Conservation (phyloP, 2,888 invertebrate species). For the Drosophila algonquin region DNA sequence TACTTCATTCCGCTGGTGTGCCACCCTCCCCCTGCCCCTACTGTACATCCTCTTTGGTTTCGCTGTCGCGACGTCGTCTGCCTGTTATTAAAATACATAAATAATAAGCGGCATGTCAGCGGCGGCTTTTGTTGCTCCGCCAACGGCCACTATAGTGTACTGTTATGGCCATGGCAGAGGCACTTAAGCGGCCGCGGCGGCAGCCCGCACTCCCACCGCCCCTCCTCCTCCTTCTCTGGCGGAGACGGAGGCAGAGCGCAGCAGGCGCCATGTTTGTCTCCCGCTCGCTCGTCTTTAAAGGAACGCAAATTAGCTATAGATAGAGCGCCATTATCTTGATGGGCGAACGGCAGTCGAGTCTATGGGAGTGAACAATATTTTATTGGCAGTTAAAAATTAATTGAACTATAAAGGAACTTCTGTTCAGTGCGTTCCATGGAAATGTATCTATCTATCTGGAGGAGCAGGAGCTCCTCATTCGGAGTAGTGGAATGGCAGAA, state of each 20-base stretch:
- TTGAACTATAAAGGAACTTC: constrained; percentile 43
- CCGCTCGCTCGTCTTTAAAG: constrained; percentile 39
- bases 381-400: constrained; percentile 43
- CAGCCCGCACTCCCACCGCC: constrained; percentile 47
- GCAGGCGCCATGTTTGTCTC: constrained; percentile 46
- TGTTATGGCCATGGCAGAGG: constrained; percentile 76
- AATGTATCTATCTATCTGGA: not conserved
- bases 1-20: constrained; percentile 39
- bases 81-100: constrained; percentile 80
- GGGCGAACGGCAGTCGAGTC: constrained; percentile 9
- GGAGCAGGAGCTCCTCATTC: not conserved
- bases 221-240: constrained; percentile 8
- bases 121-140: constrained; percentile 74
- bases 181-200: constrained; percentile 75
- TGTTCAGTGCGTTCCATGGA: not conserved
- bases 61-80: constrained; percentile 67
- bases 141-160: constrained; percentile 58
- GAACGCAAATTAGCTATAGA: constrained; percentile 68
- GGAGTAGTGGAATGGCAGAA: not conserved
- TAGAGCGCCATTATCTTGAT: constrained; percentile 42
- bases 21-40: not conserved
- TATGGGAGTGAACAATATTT: constrained; percentile 31
- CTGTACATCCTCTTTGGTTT: constrained; percentile 13
- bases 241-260: constrained; percentile 42
- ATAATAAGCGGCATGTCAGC: constrained; percentile 81